phyloP scores from a whole-genome alignment of 2,797 vertebrate species.

The Megaceryle alcyon region DNA sequence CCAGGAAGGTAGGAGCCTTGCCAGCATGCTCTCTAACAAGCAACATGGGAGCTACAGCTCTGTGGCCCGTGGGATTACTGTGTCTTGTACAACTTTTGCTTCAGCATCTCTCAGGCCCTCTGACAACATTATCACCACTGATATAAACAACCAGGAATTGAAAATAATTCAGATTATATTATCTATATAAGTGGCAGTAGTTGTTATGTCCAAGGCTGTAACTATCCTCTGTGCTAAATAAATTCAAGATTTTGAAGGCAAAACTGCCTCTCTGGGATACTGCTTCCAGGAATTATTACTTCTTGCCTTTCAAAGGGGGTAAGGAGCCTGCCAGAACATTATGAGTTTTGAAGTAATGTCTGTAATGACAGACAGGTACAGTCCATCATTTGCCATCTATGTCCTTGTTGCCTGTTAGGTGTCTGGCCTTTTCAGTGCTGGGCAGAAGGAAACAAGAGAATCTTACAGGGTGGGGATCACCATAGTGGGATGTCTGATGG shows the following conservation, averaged over 20 bases:
- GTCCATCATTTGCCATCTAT: background rate
- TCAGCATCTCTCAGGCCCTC: background rate
- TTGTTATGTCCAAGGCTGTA: background rate
- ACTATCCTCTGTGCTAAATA: background rate
- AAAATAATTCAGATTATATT: background rate
- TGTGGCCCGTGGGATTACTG: background rate
- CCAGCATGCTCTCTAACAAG: background rate
- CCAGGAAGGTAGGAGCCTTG: background rate
- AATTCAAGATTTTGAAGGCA: slow-evolving; percentile 13
- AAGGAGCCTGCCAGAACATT: background rate
- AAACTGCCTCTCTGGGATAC: background rate
- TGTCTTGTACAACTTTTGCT: background rate
- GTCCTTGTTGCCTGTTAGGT: background rate
- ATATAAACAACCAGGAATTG: background rate
- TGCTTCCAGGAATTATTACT: background rate
- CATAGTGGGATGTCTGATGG: background rate
- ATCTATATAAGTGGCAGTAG: background rate
- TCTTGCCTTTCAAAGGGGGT: background rate
- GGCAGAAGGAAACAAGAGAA: background rate
- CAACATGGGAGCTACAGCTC: background rate
- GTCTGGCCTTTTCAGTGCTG: background rate
- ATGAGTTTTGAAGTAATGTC: background rate
- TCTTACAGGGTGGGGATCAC: background rate
- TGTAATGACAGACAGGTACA: background rate
- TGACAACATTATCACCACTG: background rate